Evolutionary conservation across 2,797 vertebrate species (phyloP).

Genomic region (Galagoides demidoff): DNA sequence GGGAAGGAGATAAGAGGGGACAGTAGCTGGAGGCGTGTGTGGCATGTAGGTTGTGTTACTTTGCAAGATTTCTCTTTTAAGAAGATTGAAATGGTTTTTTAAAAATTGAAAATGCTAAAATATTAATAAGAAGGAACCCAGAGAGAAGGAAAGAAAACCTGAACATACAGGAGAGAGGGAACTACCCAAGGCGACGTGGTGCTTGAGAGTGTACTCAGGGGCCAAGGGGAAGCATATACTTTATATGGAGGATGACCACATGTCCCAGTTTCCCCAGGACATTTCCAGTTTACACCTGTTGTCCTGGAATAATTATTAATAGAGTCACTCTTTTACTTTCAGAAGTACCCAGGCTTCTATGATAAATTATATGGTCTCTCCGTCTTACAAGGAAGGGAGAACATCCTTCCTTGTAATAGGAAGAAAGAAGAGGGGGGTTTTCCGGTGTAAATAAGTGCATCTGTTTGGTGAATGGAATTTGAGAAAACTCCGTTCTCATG

Average conservation of each 20-base stretch:
- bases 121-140: background rate
- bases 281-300: constrained; percentile 69
- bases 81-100: background rate
- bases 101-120: constrained; percentile 14
- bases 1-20: background rate
- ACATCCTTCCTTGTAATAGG: constrained; percentile 28
- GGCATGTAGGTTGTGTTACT: background rate
- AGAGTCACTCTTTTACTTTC: constrained; percentile 62
- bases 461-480: background rate
- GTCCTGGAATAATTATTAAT: constrained; percentile 74
- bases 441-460: background rate
- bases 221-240: background rate
- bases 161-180: background rate
- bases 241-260: background rate
- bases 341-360: constrained; percentile 38
- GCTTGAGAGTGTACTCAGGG: background rate
- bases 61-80: background rate
- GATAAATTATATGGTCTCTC: constrained; percentile 12
- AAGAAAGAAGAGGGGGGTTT: background rate
- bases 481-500: constrained; percentile 20
- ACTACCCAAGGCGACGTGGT: background rate
- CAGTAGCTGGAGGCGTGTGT: background rate
- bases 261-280: constrained; percentile 47
- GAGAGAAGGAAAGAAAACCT: background rate
- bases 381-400: constrained; percentile 12